These are phyloP conservation scores for Arrhamphus sclerolepis DNA, from an alignment of 2,797 vertebrate species.

Conservation along the genomic window DNA sequence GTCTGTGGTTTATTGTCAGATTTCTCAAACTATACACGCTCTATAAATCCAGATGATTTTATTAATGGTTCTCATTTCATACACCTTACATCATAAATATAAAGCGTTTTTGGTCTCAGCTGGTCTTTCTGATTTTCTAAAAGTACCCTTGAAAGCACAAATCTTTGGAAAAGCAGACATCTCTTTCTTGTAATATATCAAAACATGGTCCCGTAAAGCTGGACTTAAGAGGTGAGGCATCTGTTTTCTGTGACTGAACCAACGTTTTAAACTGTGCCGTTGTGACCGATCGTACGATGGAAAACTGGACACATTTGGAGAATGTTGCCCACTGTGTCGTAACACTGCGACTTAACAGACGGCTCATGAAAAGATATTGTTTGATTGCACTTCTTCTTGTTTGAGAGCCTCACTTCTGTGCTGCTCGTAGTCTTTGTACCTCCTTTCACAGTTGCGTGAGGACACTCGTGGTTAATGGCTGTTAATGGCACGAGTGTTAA, in stretches of 20 bases:
- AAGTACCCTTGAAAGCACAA: too few relatives aligned
- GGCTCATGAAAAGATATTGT: conserved; percentile 56
- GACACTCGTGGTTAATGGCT: conserved; percentile 91
- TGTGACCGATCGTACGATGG: background rate
- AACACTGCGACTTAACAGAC: conserved; percentile 30
- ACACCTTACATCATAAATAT: too few relatives aligned
- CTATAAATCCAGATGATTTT: too few relatives aligned
- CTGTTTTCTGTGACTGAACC: background rate
- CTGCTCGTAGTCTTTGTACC: conserved; percentile 57
- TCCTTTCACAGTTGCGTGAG: conserved; percentile 89
- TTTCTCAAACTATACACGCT: too few relatives aligned
- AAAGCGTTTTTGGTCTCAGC: too few relatives aligned
- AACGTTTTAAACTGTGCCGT: background rate
- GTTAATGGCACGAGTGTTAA: conserved; percentile 94
- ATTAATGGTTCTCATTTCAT: too few relatives aligned
- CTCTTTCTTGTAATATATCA: background rate
- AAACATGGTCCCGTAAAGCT: too few relatives aligned
- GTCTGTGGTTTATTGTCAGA: background rate
- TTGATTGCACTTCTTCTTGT: conserved; percentile 51
- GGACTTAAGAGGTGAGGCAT: too few relatives aligned
- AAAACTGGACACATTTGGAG: conserved; percentile 21
- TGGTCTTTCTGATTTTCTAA: too few relatives aligned
- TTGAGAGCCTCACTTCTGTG: conserved; percentile 52
- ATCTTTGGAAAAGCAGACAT: too few relatives aligned
- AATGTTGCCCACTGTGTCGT: too few relatives aligned